phyloP scores from a whole-genome alignment of 2,888 invertebrate species.

The Cryptus viduatorius region DNA sequence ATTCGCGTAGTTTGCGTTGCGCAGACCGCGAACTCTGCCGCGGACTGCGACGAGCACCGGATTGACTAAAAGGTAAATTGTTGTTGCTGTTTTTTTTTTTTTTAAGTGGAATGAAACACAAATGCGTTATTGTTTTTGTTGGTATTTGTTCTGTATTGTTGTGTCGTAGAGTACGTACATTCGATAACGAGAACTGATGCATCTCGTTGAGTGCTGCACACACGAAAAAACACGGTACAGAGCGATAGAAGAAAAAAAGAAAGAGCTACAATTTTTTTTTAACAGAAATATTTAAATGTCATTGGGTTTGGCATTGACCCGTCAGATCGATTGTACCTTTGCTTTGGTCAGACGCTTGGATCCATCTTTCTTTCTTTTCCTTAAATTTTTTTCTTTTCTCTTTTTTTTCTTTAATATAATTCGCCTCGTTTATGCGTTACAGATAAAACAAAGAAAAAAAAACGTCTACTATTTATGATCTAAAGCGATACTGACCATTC shows the following conservation, averaged over 20 bases:
- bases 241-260: conserved; percentile 23
- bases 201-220: conserved; percentile 56
- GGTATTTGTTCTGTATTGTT: conserved; percentile 49
- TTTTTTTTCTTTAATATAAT: conserved; percentile 13
- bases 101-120: not conserved
- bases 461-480: conserved; percentile 63
- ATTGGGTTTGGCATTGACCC: conserved; percentile 63
- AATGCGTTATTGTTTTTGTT: conserved; percentile 37
- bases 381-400: conserved; percentile 3
- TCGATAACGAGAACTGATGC: conserved; percentile 47
- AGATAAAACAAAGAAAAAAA: conserved; percentile 48
- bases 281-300: conserved; percentile 58
- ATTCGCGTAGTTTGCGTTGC: not conserved
- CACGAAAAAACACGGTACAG: conserved; percentile 40
- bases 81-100: not conserved
- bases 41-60: too few species aligned
- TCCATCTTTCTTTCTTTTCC: conserved; percentile 48
- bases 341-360: conserved; percentile 68
- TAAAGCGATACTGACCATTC: conserved; percentile 72
- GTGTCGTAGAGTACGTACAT: conserved; percentile 61
- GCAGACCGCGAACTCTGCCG: not conserved
- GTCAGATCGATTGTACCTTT: conserved; percentile 69
- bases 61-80: not conserved
- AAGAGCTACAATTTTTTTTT: conserved; percentile 49
- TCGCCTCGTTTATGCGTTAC: conserved; percentile 16